Base-by-base conservation (phyloP, 2,113 vertebrate genomes). In the Bufo bufo region DNA sequence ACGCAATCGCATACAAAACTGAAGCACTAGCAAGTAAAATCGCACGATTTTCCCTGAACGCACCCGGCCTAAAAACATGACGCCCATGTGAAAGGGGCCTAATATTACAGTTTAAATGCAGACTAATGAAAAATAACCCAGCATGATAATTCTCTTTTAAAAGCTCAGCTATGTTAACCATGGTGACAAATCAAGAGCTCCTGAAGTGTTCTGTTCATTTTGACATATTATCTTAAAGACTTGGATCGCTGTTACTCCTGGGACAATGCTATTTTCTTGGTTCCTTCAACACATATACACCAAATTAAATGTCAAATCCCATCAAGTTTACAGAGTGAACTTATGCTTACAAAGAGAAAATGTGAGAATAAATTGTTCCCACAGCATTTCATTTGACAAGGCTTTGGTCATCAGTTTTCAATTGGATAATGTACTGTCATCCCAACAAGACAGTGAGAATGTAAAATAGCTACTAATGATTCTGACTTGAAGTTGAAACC, bases 231-330 rank as follows among this genome's bases (percentile, higher is more conserved):
- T 84, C 82, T 84, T 84, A 84, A 84, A 84, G 66, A 84, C 82
- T 72, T 84, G 49, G 65, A 50, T 16, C 4, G 69, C 87, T 90
- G 77, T 66, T 45, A 20, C 87, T 92, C 89, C 58, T 16, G 86
- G 82, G 82, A 82, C 75, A 89, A 16, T 90, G 91, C 92, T 91
- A 61, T 74, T 82, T 87, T 58, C 86, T 58, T 86, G 72, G 77
- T 91, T 91, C 77, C 80, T 80, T 90, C 90, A 90, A 90, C 82
- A 74, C 88, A 71, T 84, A 90, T 61, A 84, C 90, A 84, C 82
- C 90, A 92, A 93, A 92, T 92, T 90, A 92, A 90, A 58, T 93
- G 92, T 92, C 91, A 89, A 89, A 90, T 92, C 90, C 88, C 90
- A 89, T 90, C 90, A 90, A 89, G 81, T 81, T 65, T 84, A 88